Base-by-base conservation (phyloP, 2,113 vertebrate species). In the Cyprinodon tularosa region DNA sequence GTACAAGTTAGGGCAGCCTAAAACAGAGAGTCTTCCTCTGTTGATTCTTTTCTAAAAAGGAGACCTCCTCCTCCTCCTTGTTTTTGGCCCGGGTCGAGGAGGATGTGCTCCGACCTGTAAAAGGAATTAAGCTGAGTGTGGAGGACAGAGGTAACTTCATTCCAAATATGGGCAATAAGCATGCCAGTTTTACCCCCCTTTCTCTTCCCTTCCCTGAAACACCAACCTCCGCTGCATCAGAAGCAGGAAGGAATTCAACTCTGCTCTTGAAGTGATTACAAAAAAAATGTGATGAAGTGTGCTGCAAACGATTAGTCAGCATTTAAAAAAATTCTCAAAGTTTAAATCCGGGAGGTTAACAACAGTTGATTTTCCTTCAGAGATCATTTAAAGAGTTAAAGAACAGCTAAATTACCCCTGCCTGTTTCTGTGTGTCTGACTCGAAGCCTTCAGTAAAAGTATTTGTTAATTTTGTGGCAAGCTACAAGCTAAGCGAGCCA, bases 51-150 rank as follows among this genome's bases (percentile, higher is more conserved):
- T 71, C 22, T 48, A 48, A 61, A 39, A 61, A 50, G 22, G 15
- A 66, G 42, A 42, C 39, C 29, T 65, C 68, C 78, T 79, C 79
- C 71, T 74, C 40, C 36, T 68, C 69, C 80, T 78, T 77, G 68
- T 72, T 36, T 61, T 72, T 68, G 68, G 59, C 66, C 66, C 3
- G 4, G 66, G 83, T 53, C 8, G 3, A 72, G 66, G 81, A 90
- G 87, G 88, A 93, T 91, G 73, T 87, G 89, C 89, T 91, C 76
- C 71, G 88, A 93, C 90, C 92, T 94, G 93, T 92, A 93, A 93
- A 93, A 92, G 91, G 92, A 93, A 89, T 90, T 91, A 88, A 86
- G 84, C 83, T 77, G 60, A 20, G 72, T 62, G 77, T 68, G 59
- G 74, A 87, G 82, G 68, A 86, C 81, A 77, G 86, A 88, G 86